Evolutionary conservation across 2,797 vertebrate species (phyloP), one percentile per base, ranked within the genome.

Genomic region (Sphaeramia orbicularis): DNA sequence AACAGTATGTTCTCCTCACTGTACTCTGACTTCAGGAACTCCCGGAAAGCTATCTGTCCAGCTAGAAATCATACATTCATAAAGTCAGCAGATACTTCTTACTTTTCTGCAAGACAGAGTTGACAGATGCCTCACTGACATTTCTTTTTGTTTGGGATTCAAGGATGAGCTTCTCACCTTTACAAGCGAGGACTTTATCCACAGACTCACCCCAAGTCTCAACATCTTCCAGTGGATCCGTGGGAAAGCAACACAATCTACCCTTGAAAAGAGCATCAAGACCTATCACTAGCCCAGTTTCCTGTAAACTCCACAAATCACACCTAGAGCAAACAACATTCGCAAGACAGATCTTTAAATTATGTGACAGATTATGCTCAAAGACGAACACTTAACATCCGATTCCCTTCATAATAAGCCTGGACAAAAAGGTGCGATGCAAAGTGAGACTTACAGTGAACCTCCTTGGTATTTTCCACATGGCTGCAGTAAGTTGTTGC

Each of bases 1-100:
- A 99, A 99, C 71, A 97, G 91, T 66, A 98, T 95, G 60, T 99
- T 99, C 90, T 99, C 97, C 88, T 99, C 97, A 7, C 96, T 98
- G 93, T 96, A 98, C 81, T 99, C 96, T 0, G 95, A 96, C 88
- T 95, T 96, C 78, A 99, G 76, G 92, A 98, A 99, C 70, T 93
- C 86, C 59, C 93, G 90, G 76, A 99, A 98, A 66, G 97, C 96
- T 71, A 91, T 89, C 87, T 96, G 91, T 54, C 96, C 96, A 10
- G 94, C 97, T 99, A 74, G 5, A 85, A 58, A 50, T 38, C 30
- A 57, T 7, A 72, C 15, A 65, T 2, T 32, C 30, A 32, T 2
- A 65, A 7, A 7, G 15, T 49, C 6, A 76, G 59, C 1, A 3
- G 6, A 10, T 5, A 16, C 30, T 32, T 32, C 7, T 7, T 1